Evolutionary conservation across 2,888 invertebrate genomes (phyloP), one percentile per base, ranked within the genome.

Genomic region (Mimas tiliae): DNA sequence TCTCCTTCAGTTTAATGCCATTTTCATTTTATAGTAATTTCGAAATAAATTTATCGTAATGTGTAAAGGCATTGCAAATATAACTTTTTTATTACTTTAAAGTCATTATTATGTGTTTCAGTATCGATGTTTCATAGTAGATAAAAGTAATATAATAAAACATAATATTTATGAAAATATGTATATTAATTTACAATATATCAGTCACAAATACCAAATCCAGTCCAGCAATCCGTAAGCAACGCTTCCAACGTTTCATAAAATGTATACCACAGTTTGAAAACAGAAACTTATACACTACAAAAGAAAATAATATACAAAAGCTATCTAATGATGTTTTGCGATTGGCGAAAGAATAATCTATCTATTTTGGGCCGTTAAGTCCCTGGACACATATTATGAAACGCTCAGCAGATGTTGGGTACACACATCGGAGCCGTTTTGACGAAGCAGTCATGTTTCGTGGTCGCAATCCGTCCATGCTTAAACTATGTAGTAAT

Each of bases 221-320:
- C 79, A 81, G 78, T 82, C 81, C 86, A 86, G 78, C 86, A 87
- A 80, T 79, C 86, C 84, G 79, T 78, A 87, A 85, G 84, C 87
- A 79, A 19, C 80, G 66, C 71, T 70, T 84, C 80, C 82, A 87
- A 89, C 89, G 90, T 92, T 93, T 91, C 92, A 92, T 87, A 92
- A 91, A 87, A 88, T 89, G 90, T 88, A 90, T 79, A 75, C 77
- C 77, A 76, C 80, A 80, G 76, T 74, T 79, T 74, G 79, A 80
- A 84, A 86, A 81, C 73, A 69, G 76, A 75, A 82, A 80, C 89
- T 91, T 92, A 76, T 82, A 79, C 38, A 83, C 91, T 91, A 82
- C 66, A 90, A 71, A 74, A 83, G 88, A 88, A 89, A 91, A 84
- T 92, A 93, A 92, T 81, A 87, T 91, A 93, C 91, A 91, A 91